Evolutionary conservation across 2,888 invertebrate genomes (phyloP).

Genomic region (Ferdinandea cuprea): DNA sequence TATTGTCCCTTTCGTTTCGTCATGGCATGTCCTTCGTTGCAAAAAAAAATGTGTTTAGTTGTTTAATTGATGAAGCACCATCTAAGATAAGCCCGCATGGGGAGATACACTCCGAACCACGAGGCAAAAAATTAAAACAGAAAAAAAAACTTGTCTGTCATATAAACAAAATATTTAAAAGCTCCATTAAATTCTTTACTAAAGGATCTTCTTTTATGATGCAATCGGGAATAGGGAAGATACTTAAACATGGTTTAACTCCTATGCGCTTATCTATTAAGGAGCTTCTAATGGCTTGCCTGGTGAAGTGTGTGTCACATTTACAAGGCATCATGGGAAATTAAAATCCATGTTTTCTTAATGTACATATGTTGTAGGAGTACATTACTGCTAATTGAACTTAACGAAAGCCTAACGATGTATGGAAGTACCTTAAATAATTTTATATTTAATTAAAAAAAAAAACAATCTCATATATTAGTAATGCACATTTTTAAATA

Average conservation of each 20-base stretch:
- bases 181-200: conserved; percentile 37
- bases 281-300: background rate
- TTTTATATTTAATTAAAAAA: conserved; percentile 1
- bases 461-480: conserved; percentile 1
- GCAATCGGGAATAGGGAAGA: conserved; percentile 39
- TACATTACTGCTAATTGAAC: conserved; percentile 40
- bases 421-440: conserved; percentile 7
- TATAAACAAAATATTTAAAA: conserved; percentile 15
- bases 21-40: conserved; percentile 8
- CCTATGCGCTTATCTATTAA: conserved; percentile 13
- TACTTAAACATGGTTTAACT: conserved; percentile 10
- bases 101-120: background rate
- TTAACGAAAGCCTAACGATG: conserved; percentile 5
- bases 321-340: conserved; percentile 60
- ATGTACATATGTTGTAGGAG: conserved; percentile 26
- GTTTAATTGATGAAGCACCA: conserved; percentile 12
- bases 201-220: conserved; percentile 25
- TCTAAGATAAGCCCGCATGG: background rate
- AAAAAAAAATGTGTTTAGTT: background rate
- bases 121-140: background rate
- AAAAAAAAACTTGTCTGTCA: background rate
- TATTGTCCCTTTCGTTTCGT: background rate
- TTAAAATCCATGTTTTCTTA: conserved; percentile 62
- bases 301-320: conserved; percentile 4
- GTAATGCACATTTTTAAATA: too few species aligned